Conservation (phyloP, 2,888 invertebrate genomes). For the Mythimna pallens region DNA sequence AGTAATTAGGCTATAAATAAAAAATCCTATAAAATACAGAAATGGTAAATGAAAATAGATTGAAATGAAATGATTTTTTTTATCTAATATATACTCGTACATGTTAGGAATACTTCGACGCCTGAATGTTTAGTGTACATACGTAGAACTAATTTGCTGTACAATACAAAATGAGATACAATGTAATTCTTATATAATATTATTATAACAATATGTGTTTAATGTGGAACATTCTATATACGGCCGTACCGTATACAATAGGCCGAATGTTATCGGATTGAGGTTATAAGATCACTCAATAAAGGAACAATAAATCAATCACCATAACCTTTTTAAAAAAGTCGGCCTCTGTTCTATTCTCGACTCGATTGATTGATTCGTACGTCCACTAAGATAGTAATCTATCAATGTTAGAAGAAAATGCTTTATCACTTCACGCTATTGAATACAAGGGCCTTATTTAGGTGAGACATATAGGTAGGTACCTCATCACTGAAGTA, state of each 20-base stretch:
- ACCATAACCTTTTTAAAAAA: slow-evolving; percentile 53
- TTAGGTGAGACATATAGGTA: neutral
- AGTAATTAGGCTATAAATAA: too few species aligned
- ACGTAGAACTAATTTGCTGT: too few species aligned
- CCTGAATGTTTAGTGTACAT: too few species aligned
- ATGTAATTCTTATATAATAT: too few species aligned
- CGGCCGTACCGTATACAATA: neutral
- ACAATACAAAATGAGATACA: too few species aligned
- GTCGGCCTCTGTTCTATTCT: slow-evolving; percentile 52
- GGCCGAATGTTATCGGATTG: slow-evolving; percentile 9
- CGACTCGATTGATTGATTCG: slow-evolving; percentile 48
- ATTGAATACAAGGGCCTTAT: slow-evolving; percentile 12
- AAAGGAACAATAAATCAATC: slow-evolving; percentile 46
- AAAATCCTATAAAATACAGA: too few species aligned
- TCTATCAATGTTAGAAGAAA: slow-evolving; percentile 43
- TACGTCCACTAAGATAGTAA: slow-evolving; percentile 46
- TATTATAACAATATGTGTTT: too few species aligned
- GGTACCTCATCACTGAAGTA: neutral
- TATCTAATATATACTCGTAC: too few species aligned
- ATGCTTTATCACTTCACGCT: slow-evolving; percentile 38
- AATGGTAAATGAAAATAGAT: too few species aligned
- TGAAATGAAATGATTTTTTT: too few species aligned
- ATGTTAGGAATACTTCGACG: too few species aligned
- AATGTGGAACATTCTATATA: neutral
- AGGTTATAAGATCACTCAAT: slow-evolving; percentile 36